Evolutionary conservation across 2,888 invertebrate species (phyloP).

Genomic region (Eupithecia centaureata): DNA sequence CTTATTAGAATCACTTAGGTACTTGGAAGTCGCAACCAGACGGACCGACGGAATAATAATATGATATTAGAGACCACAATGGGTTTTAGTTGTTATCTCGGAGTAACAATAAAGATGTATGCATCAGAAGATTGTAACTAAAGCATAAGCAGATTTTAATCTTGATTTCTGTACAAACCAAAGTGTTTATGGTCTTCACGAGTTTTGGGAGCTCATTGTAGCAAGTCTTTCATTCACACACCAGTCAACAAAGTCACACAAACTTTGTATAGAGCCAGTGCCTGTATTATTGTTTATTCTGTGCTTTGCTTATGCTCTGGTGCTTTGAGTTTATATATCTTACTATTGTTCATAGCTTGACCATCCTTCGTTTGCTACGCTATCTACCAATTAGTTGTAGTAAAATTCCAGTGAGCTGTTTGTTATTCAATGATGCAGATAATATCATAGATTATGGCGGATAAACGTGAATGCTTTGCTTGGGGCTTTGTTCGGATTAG

Average conservation of each 20-base stretch:
- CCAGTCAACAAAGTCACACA: neutral
- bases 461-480: constrained; percentile 16
- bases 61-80: constrained; percentile 50
- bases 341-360: neutral
- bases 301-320: too few species aligned
- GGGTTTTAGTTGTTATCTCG: constrained; percentile 42
- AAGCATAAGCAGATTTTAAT: neutral
- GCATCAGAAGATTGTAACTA: neutral
- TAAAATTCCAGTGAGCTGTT: constrained; percentile 41
- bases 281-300: too few species aligned
- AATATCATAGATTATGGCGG: constrained; percentile 33
- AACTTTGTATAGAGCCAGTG: neutral
- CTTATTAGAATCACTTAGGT: constrained; percentile 37
- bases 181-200: neutral
- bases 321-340: neutral
- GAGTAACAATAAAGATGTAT: constrained; percentile 15
- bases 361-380: neutral
- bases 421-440: constrained; percentile 40
- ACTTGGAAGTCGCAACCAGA: constrained; percentile 48
- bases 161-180: neutral
- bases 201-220: neutral
- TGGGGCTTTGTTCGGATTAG: constrained; percentile 4
- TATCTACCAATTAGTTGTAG: neutral
- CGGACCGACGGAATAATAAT: constrained; percentile 51
- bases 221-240: neutral